Percentiles rank a stretch among this genome's conserved stretches.
Conservation (phyloP, 1,140 invertebrate genomes). For the Hyles vespertilio region DNA sequence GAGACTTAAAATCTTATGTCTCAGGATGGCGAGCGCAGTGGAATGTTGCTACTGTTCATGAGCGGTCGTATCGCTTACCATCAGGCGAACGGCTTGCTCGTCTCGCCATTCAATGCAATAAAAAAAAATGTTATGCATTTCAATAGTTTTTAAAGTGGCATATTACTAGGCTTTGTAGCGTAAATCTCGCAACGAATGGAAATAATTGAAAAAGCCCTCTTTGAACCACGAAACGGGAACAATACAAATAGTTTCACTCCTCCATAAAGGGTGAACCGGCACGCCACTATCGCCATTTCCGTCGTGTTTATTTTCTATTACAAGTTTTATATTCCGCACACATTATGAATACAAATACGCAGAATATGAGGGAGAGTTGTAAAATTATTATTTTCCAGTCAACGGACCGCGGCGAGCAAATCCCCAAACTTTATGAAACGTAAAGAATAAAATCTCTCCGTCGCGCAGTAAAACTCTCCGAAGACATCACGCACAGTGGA, state of each 20-base stretch:
- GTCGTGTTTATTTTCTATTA: conserved; percentile 2
- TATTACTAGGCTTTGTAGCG: too few relatives aligned
- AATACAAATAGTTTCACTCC: conserved; percentile 2
- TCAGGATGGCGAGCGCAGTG: too few relatives aligned
- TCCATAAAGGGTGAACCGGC: neutral
- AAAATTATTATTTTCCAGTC: conserved; percentile 23
- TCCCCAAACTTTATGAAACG: conserved; percentile 21
- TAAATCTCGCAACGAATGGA: too few relatives aligned
- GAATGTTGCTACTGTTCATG: too few relatives aligned
- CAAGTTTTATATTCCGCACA: conserved; percentile 6
- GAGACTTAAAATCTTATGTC: too few relatives aligned
- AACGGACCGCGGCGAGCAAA: conserved; percentile 7
- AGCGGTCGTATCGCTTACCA: too few relatives aligned
- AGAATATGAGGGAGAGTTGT: neutral
- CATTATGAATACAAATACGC: conserved; percentile 20
- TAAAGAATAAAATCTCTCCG: conserved; percentile 20
- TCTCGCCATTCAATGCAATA: too few relatives aligned
- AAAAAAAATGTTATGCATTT: too few relatives aligned
- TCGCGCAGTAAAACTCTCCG: conserved; percentile 8
- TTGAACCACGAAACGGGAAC: neutral
- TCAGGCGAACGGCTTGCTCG: too few relatives aligned
- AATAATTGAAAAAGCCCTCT: too few relatives aligned
- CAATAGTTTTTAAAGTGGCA: too few relatives aligned
- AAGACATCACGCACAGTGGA: conserved; percentile 9
- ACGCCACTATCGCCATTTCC: neutral